phyloP scores from a whole-genome alignment of 2,797 vertebrate species.

The Rhynchonycteris naso region DNA sequence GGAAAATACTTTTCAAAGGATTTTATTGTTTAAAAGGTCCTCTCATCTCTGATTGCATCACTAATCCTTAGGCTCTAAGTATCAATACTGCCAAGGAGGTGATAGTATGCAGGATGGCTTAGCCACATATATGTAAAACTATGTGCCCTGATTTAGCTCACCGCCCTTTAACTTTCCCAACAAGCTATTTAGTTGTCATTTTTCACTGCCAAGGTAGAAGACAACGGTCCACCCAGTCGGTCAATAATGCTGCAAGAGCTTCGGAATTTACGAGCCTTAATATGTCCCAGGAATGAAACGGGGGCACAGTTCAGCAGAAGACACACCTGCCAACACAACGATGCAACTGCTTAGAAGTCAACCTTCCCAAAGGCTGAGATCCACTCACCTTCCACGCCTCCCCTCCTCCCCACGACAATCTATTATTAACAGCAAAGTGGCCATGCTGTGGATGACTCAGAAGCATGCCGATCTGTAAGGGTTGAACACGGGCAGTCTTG shows the following conservation, averaged over 20 bases:
- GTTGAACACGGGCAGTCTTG: not conserved
- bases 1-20: not conserved
- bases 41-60: not conserved
- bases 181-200: not conserved
- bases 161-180: not conserved
- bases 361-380: not conserved
- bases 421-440: conserved; percentile 52
- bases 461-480: not conserved
- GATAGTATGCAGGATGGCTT: not conserved
- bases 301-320: not conserved
- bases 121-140: not conserved
- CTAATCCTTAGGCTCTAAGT: conserved; percentile 3
- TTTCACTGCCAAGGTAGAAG: not conserved
- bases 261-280: not conserved
- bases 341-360: not conserved
- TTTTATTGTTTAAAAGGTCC: not conserved
- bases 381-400: not conserved
- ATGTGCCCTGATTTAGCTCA: not conserved
- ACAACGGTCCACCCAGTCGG: not conserved
- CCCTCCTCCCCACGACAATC: not conserved
- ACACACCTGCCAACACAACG: not conserved
- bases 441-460: conserved; percentile 18
- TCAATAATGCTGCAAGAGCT: not conserved
- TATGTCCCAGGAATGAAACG: not conserved
- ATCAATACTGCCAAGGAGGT: not conserved